phyloP scores from a whole-genome alignment of 2,888 invertebrate species.

The Eristalis intricaria region DNA sequence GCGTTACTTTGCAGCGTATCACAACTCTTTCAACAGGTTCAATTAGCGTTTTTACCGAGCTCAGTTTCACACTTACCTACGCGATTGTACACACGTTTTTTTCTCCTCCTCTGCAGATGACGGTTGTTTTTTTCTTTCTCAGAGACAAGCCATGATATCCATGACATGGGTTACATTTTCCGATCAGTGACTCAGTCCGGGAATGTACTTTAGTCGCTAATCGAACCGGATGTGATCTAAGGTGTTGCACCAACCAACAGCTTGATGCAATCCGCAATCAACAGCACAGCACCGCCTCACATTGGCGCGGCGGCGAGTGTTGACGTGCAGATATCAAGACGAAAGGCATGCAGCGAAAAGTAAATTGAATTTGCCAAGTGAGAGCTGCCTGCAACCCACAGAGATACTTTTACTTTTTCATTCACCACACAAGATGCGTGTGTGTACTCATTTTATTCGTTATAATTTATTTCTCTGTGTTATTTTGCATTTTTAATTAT shows the following conservation, averaged over 20 bases:
- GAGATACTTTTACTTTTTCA: slow-evolving; percentile 63
- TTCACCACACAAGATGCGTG: neutral
- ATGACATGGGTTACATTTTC: neutral
- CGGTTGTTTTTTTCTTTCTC: neutral
- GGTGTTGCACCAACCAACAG: slow-evolving; percentile 18
- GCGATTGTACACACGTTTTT: neutral
- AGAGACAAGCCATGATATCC: neutral
- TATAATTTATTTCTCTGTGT: slow-evolving; percentile 39
- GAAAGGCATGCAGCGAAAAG: neutral
- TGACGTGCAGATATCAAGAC: slow-evolving; percentile 48
- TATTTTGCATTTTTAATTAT: slow-evolving; percentile 59
- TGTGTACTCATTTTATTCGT: slow-evolving; percentile 24
- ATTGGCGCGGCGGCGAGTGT: neutral
- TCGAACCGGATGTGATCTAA: slow-evolving; percentile 57
- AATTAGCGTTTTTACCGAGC: slow-evolving; percentile 24
- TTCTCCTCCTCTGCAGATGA: neutral
- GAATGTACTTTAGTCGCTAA: neutral
- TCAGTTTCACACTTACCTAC: slow-evolving; percentile 40
- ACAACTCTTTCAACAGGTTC: slow-evolving; percentile 57
- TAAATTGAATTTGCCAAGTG: slow-evolving; percentile 30
- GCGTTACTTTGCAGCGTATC: slow-evolving; percentile 18
- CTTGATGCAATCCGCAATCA: neutral
- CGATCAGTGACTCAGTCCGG: neutral
- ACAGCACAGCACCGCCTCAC: no score
- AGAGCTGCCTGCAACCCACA: slow-evolving; percentile 16